A percentile compares a stretch with the other conserved stretches of the same genome.
phyloP scores from a whole-genome alignment of 2,797 vertebrate species.

The Sebastes alutus region DNA sequence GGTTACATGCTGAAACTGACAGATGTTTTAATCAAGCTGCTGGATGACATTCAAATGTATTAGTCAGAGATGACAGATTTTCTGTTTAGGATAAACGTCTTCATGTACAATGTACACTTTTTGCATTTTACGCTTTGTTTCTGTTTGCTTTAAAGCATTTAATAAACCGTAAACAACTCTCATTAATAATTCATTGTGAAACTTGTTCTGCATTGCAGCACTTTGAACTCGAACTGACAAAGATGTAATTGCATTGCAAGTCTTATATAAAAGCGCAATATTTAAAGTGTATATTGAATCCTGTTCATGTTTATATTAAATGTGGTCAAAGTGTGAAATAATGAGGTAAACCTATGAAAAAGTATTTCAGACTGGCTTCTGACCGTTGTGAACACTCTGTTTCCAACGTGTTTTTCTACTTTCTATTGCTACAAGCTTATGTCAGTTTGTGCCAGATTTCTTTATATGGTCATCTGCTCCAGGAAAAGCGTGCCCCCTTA shows the following conservation, averaged over 20 bases:
- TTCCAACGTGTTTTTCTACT: no score
- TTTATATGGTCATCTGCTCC: no score
- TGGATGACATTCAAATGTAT: background rate
- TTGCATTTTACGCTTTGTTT: background rate
- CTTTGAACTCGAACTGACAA: background rate
- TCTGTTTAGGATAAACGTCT: background rate
- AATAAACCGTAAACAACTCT: background rate
- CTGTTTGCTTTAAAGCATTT: background rate
- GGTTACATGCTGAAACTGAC: constrained; percentile 15
- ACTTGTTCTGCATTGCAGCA: background rate
- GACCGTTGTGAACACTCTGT: no score
- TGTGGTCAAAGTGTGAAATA: no score
- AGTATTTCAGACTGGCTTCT: no score
- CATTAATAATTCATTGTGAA: background rate
- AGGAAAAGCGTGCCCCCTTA: no score
- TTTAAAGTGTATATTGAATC: background rate
- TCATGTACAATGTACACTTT: background rate
- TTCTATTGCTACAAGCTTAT: no score
- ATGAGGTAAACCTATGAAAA: no score
- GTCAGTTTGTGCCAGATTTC: no score
- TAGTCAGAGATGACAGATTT: background rate
- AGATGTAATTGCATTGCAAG: background rate
- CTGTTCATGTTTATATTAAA: no score
- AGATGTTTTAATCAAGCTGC: constrained; percentile 28
- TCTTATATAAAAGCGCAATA: background rate